phyloP scores from a whole-genome alignment of 2,797 vertebrate genomes.

The Sylvia borin region DNA sequence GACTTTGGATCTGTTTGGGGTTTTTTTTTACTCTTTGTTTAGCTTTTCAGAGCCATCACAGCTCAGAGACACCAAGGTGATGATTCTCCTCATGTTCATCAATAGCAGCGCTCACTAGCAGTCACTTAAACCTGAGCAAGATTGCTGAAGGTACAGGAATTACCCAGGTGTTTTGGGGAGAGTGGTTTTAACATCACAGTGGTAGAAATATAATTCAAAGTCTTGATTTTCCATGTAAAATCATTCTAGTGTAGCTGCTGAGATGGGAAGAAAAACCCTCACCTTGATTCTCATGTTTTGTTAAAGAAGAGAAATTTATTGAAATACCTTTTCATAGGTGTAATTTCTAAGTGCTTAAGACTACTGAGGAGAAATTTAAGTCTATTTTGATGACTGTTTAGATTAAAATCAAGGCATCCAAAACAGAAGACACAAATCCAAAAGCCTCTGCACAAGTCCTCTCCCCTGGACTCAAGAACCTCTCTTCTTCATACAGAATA shows the following conservation, averaged over 20 bases:
- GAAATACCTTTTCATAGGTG: neutral
- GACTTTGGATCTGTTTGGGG: slow-evolving; percentile 2
- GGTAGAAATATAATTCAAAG: neutral
- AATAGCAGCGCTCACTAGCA: neutral
- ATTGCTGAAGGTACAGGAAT: slow-evolving; percentile 21
- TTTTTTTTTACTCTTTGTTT: slow-evolving; percentile 25
- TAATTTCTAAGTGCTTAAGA: neutral
- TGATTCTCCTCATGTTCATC: slow-evolving; percentile 21
- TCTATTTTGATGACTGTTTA: neutral
- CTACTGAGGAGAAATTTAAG: neutral
- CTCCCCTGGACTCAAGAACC: neutral
- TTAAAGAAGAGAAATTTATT: neutral
- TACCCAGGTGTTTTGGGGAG: neutral
- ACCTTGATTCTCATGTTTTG: neutral
- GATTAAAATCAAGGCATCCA: neutral
- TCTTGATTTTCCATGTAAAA: neutral
- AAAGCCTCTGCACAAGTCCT: neutral
- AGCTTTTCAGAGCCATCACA: slow-evolving; percentile 29
- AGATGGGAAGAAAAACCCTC: neutral
- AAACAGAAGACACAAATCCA: neutral
- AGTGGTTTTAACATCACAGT: neutral
- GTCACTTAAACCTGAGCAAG: slow-evolving; percentile 31
- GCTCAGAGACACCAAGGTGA: neutral
- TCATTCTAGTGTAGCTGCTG: neutral
- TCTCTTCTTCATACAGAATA: neutral